These are phyloP conservation scores for Sesia apiformis DNA, from an alignment of 2,888 invertebrate species.

Conservation along the genomic window DNA sequence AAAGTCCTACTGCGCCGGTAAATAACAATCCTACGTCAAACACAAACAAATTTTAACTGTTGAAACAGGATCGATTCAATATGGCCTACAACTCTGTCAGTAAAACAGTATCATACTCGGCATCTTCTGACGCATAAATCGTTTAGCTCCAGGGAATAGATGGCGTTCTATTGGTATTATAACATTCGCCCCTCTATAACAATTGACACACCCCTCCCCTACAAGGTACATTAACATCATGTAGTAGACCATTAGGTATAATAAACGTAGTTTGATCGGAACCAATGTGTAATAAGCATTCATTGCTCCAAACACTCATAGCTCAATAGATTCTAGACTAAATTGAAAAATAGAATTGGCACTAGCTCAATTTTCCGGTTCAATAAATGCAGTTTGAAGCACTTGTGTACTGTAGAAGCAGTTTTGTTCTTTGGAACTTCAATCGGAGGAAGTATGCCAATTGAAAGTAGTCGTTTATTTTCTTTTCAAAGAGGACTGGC, in stretches of 20 bases:
- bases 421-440: slow-evolving; percentile 30
- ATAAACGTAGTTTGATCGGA: not conserved
- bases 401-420: slow-evolving; percentile 29
- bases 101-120: too few species aligned
- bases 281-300: not conserved
- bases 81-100: too few species aligned
- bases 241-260: not conserved
- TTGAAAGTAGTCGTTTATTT: slow-evolving; percentile 44
- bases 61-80: too few species aligned
- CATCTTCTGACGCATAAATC: too few species aligned
- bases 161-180: too few species aligned
- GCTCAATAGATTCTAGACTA: slow-evolving; percentile 1
- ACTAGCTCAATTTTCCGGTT: slow-evolving; percentile 56
- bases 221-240: not conserved
- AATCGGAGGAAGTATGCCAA: slow-evolving; percentile 43
- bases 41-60: too few species aligned
- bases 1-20: too few species aligned
- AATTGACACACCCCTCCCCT: too few species aligned
- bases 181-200: too few species aligned
- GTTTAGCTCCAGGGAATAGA: too few species aligned
- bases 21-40: too few species aligned
- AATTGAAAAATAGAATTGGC: slow-evolving; percentile 64
- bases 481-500: slow-evolving; percentile 24
- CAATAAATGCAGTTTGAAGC: slow-evolving; percentile 48
- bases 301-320: not conserved